A percentile compares a stretch with the other conserved stretches of the same genome.
phyloP scores from a whole-genome alignment of 1,140 invertebrate species.

The Macrobrachium nipponense region DNA sequence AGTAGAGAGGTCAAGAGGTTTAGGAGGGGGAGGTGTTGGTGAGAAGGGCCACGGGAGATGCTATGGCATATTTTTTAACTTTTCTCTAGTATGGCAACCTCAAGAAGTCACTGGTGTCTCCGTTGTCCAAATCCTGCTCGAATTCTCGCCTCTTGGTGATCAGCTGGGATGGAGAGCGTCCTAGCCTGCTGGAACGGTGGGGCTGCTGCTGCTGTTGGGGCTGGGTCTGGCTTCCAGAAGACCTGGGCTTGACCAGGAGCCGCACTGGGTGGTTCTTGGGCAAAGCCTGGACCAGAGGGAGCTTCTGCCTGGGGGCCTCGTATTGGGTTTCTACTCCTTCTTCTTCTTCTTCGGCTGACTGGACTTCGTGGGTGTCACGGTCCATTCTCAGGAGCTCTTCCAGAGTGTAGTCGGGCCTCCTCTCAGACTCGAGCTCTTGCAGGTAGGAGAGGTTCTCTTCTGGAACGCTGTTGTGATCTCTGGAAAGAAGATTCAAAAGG shows the following conservation, averaged over 20 bases:
- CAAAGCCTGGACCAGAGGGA: neutral
- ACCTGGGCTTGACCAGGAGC: slow-evolving; percentile 30
- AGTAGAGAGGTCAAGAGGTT: too few relatives aligned
- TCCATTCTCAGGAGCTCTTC: slow-evolving; percentile 33
- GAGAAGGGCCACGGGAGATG: neutral
- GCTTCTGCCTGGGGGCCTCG: neutral
- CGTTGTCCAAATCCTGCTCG: slow-evolving; percentile 52
- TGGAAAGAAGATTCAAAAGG: neutral
- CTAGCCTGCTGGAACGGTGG: neutral
- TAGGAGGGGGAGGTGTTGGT: neutral
- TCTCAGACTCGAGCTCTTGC: neutral
- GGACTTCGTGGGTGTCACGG: slow-evolving; percentile 14
- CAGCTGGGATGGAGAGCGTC: slow-evolving; percentile 27
- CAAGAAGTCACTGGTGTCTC: slow-evolving; percentile 47
- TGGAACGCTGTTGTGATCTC: slow-evolving; percentile 44
- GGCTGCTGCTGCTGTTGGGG: neutral
- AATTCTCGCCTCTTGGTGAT: slow-evolving; percentile 49
- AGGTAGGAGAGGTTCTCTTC: neutral
- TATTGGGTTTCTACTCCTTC: neutral
- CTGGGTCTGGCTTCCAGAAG: neutral
- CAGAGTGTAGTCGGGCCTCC: slow-evolving; percentile 20
- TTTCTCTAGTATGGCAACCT: slow-evolving; percentile 40
- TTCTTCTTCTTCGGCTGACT: neutral
- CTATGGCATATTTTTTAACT: neutral
- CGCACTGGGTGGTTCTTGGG: slow-evolving; percentile 53